phyloP scores from a whole-genome alignment of 2,888 invertebrate genomes.

The Andrena praecox region DNA sequence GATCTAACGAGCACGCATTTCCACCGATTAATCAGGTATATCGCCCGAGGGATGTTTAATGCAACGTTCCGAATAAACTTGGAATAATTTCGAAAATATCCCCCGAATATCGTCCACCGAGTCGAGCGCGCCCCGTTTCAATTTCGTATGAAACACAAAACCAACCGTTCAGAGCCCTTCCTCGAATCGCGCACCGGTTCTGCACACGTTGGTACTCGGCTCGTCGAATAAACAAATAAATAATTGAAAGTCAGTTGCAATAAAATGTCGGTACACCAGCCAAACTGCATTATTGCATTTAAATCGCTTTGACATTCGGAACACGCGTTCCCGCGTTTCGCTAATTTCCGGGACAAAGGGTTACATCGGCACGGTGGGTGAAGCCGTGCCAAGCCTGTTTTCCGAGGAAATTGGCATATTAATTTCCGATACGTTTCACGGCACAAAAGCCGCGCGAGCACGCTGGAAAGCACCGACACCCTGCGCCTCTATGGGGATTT shows the following conservation, averaged over 20 bases:
- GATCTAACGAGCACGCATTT: too few species aligned
- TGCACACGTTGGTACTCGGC: background rate
- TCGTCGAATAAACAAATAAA: conserved; percentile 22
- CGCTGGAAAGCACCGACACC: background rate
- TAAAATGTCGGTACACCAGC: background rate
- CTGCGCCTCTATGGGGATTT: conserved; percentile 42
- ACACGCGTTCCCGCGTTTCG: conserved; percentile 39
- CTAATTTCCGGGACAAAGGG: conserved; percentile 65
- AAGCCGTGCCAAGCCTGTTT: conserved; percentile 39
- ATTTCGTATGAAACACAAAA: background rate
- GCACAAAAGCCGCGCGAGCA: conserved; percentile 39
- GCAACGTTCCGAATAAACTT: background rate
- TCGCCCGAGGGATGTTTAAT: too few species aligned
- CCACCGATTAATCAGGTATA: too few species aligned
- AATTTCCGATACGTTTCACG: conserved; percentile 56
- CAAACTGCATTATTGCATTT: conserved; percentile 37
- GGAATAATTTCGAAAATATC: background rate
- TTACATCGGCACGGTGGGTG: conserved; percentile 27
- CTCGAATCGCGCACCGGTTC: background rate
- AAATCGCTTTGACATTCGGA: conserved; percentile 60
- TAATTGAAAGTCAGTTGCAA: conserved; percentile 21
- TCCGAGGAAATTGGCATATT: conserved; percentile 56
- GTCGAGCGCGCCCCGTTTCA: background rate
- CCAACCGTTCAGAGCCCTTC: background rate
- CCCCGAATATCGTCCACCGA: too few species aligned